Percentiles rank a stretch among this genome's conserved stretches.
Conservation (phyloP, 2,113 vertebrate genomes). For the Sula dactylatra region DNA sequence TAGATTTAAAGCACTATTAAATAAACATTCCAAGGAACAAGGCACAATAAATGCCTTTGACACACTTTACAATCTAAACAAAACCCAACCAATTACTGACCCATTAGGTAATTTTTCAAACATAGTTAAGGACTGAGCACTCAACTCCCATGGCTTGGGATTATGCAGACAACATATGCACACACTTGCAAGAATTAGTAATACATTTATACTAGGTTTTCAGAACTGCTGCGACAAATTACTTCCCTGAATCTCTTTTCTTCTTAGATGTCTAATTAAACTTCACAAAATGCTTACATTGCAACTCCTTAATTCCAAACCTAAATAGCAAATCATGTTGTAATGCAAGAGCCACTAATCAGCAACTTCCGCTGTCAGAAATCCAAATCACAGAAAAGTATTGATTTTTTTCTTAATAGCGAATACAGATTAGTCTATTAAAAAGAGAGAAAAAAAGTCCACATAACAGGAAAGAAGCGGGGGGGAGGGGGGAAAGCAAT, state of each 20-base stretch:
- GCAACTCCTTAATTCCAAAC: not conserved
- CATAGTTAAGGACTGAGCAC: not conserved
- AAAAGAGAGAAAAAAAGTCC: fast-evolving
- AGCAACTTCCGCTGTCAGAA: not conserved
- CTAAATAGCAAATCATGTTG: not conserved
- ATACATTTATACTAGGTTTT: not conserved
- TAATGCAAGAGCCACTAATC: not conserved
- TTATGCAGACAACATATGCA: not conserved
- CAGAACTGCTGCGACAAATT: not conserved
- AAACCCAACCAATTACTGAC: conserved; percentile 7
- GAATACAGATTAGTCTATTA: not conserved
- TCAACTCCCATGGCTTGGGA: not conserved
- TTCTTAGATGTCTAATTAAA: not conserved
- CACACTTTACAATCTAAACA: not conserved
- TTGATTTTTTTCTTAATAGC: not conserved
- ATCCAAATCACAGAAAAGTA: not conserved
- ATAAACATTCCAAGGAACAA: not conserved
- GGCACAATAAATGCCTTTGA: not conserved
- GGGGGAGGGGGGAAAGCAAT: not conserved
- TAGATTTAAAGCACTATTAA: not conserved
- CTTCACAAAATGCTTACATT: not conserved
- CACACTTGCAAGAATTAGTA: conserved; percentile 56
- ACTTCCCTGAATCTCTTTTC: not conserved
- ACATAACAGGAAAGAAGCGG: not conserved
- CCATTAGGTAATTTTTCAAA: not conserved